A percentile compares a stretch with the other conserved stretches of the same genome.
Conservation (phyloP, 2,888 invertebrate species). For the Schizaphis graminum region DNA sequence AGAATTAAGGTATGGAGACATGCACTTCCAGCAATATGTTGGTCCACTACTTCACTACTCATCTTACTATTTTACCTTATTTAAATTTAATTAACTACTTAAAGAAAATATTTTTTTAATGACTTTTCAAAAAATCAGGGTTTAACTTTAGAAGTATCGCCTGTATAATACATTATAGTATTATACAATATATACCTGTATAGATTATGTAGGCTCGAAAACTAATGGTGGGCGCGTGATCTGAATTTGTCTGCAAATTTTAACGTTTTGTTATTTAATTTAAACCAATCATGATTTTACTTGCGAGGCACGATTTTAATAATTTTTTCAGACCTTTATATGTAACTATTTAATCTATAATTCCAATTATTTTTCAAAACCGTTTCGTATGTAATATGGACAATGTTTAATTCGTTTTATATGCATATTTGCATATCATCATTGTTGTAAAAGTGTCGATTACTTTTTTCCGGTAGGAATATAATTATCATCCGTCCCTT, state of each 20-base stretch:
- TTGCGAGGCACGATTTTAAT: not conserved
- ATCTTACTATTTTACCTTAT: not conserved
- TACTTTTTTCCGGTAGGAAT: constrained; percentile 2
- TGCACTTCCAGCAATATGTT: not conserved
- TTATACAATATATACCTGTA: not conserved
- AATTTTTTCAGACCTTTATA: not conserved
- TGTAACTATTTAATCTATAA: not conserved
- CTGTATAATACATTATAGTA: not conserved
- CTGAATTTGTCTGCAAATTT: not conserved
- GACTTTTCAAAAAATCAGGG: not conserved
- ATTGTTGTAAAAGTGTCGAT: not conserved
- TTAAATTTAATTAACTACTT: not conserved
- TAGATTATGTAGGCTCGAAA: not conserved
- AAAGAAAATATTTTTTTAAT: not conserved
- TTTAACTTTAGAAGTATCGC: not conserved
- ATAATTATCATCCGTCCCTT: not conserved
- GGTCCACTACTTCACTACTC: not conserved
- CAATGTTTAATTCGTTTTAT: not conserved
- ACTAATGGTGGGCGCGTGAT: not conserved
- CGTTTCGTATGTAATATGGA: not conserved
- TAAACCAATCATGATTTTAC: not conserved
- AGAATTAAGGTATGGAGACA: too few species aligned
- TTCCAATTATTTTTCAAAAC: not conserved
- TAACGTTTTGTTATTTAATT: not conserved
- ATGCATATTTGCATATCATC: not conserved